Conservation (phyloP, 1,140 invertebrate species). For the Eurytemora carolleeae region DNA sequence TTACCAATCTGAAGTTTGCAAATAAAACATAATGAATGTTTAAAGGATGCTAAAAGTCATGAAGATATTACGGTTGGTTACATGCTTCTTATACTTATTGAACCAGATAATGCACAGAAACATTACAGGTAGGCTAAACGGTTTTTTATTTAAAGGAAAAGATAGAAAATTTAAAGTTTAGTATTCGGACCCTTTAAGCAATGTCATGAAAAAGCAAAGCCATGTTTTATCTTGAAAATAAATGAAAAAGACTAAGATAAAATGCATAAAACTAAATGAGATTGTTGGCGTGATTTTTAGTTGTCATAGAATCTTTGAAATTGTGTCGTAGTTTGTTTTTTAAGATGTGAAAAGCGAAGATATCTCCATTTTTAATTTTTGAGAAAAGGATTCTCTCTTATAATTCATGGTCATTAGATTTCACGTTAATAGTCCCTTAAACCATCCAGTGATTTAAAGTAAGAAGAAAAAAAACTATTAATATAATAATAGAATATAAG, state of each 20-base stretch:
- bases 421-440: background rate
- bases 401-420: background rate
- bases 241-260: too few species aligned
- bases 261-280: too few species aligned
- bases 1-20: background rate
- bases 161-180: too few species aligned
- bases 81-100: slow-evolving; percentile 66
- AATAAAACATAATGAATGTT: slow-evolving; percentile 21
- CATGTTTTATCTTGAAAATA: too few species aligned
- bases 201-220: too few species aligned
- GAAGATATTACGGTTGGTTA: slow-evolving; percentile 72
- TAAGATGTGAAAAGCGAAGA: too few species aligned
- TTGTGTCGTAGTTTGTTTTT: too few species aligned
- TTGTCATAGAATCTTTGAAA: too few species aligned
- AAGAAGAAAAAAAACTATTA: background rate
- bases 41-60: slow-evolving; percentile 69
- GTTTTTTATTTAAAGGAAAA: background rate
- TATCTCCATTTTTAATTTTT: too few species aligned
- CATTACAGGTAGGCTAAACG: slow-evolving; percentile 22
- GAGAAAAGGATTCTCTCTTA: background rate
- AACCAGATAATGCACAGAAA: slow-evolving; percentile 50
- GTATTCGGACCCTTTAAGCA: too few species aligned
- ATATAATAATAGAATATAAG: too few species aligned
- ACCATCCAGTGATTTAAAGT: background rate
- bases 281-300: too few species aligned